A percentile compares a stretch with the other conserved stretches of the same genome.
Evolutionary conservation across 2,113 vertebrate genomes (phyloP).

Genomic region (Cololabis saira): DNA sequence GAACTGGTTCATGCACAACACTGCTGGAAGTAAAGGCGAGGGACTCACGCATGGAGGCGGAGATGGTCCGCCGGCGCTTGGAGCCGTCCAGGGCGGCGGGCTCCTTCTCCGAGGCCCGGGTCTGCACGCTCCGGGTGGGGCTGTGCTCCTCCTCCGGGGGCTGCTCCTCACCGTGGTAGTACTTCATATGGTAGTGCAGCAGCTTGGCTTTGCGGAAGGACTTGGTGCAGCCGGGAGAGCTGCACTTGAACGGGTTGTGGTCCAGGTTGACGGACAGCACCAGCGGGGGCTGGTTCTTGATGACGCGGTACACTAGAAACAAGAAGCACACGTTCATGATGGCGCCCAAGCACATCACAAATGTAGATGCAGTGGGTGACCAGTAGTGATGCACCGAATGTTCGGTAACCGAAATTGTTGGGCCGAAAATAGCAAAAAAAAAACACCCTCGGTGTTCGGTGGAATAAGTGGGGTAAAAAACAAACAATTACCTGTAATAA

Average conservation of each 20-base stretch:
- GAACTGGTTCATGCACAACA: too few species aligned
- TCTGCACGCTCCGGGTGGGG: conserved; percentile 86
- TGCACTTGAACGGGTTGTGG: conserved; percentile 95
- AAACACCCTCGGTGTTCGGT: too few species aligned
- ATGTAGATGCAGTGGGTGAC: too few species aligned
- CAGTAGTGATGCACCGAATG: too few species aligned
- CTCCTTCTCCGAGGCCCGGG: conserved; percentile 87
- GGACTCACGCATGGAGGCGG: conserved; percentile 89
- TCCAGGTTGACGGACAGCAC: conserved; percentile 89
- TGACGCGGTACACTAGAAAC: conserved; percentile 88
- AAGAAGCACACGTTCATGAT: not conserved
- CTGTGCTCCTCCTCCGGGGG: conserved; percentile 83
- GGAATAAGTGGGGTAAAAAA: too few species aligned
- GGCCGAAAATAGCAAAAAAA: too few species aligned
- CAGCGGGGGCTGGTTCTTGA: conserved; percentile 86
- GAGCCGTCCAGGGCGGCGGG: conserved; percentile 74
- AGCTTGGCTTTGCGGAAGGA: conserved; percentile 96
- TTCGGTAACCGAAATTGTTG: too few species aligned
- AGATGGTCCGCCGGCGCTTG: conserved; percentile 87
- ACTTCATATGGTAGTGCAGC: conserved; percentile 98
- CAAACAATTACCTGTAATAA: too few species aligned
- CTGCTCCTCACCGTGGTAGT: conserved; percentile 94
- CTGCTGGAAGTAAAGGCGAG: not conserved
- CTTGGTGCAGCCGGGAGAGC: conserved; percentile 91
- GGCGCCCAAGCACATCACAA: too few species aligned